Conservation (phyloP, 1,140 invertebrate genomes). For the Drosophila kurseongensis region DNA sequence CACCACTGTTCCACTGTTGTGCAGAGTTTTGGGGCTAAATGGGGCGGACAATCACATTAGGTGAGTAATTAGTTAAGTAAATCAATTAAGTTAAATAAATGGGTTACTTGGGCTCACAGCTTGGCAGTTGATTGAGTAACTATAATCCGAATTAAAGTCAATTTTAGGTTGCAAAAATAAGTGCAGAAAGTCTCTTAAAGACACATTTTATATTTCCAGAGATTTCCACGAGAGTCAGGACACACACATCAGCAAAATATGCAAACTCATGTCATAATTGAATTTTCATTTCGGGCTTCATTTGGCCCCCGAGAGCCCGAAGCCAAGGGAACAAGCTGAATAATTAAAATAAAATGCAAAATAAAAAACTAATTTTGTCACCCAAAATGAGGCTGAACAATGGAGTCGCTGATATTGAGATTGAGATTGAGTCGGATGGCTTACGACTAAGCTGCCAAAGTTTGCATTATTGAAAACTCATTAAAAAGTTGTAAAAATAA, state of each 20-base stretch:
- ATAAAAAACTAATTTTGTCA: slow-evolving; percentile 67
- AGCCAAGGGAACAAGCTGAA: slow-evolving; percentile 19
- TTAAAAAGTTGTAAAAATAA: slow-evolving; percentile 67
- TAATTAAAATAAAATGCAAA: slow-evolving; percentile 67
- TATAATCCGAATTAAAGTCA: not conserved
- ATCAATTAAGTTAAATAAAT: not conserved
- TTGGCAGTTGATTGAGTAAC: not conserved
- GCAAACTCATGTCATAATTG: slow-evolving; percentile 73
- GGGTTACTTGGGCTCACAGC: not conserved
- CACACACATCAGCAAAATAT: slow-evolving; percentile 39
- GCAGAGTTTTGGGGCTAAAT: not conserved
- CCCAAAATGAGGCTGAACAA: slow-evolving; percentile 23
- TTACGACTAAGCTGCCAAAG: slow-evolving; percentile 43
- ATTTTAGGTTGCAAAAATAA: not conserved
- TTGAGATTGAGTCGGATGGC: slow-evolving; percentile 17
- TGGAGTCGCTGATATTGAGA: not conserved
- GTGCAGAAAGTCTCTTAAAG: slow-evolving; percentile 39
- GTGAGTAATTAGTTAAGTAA: not conserved
- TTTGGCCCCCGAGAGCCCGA: slow-evolving; percentile 17
- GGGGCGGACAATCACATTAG: slow-evolving; percentile 1
- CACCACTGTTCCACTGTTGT: not conserved
- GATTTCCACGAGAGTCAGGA: slow-evolving; percentile 23
- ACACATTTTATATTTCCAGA: slow-evolving; percentile 47
- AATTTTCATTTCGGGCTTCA: slow-evolving; percentile 64
- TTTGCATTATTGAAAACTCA: slow-evolving; percentile 67